phyloP scores from a whole-genome alignment of 1,140 invertebrate species.

The Aphidius gifuensis region DNA sequence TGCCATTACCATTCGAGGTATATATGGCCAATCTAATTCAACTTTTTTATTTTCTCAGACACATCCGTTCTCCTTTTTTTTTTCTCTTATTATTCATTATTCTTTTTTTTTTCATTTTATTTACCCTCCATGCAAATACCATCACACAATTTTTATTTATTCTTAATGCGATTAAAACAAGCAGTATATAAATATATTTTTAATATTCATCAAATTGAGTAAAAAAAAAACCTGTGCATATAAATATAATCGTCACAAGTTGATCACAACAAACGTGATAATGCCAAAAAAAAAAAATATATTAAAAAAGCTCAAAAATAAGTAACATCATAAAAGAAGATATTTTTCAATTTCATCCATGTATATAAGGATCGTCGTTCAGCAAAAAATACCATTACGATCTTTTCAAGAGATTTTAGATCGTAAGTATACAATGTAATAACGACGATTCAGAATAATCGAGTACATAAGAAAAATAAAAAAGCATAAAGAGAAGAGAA shows the following conservation, averaged over 20 bases:
- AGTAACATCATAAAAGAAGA: no score
- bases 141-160: not conserved
- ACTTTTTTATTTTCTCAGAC: conserved; percentile 13
- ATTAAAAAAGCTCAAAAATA: not conserved
- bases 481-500: not conserved
- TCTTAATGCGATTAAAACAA: no score
- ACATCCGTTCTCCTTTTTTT: conserved; percentile 1
- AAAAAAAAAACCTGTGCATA: not conserved
- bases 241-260: conserved; percentile 2
- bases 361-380: conserved; percentile 4
- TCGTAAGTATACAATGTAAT: not conserved
- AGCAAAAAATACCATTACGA: conserved; percentile 15
- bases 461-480: not conserved
- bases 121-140: not conserved
- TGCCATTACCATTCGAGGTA: conserved; percentile 48
- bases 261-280: conserved; percentile 1
- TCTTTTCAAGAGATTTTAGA: conserved; percentile 3
- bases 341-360: conserved; percentile 20
- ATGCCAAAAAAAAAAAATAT: not conserved
- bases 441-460: conserved; percentile 11
- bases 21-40: conserved; percentile 46
- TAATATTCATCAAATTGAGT: not conserved
- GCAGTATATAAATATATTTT: not conserved
- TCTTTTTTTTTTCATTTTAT: conserved; percentile 8
- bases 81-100: not conserved